Evolutionary conservation across 2,113 vertebrate species (phyloP).

Genomic region (Corythoichthys haematopterus): DNA sequence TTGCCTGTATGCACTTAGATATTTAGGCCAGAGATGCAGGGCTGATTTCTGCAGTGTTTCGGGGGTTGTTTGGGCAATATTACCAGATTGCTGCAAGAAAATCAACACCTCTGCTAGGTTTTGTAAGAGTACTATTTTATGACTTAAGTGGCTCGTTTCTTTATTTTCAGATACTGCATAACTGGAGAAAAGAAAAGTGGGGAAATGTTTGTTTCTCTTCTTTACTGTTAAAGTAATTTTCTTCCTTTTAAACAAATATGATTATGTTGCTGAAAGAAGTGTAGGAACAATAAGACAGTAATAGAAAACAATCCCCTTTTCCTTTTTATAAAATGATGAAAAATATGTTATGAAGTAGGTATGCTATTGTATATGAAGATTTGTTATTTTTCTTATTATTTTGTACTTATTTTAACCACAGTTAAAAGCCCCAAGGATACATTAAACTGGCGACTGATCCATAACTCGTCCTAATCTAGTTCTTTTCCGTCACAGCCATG

Average conservation of each 20-base stretch:
- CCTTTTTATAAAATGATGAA: background rate
- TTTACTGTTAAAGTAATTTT: too few species aligned
- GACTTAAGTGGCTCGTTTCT: background rate
- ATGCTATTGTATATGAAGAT: background rate
- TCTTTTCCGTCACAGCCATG: background rate
- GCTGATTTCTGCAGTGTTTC: conserved; percentile 17
- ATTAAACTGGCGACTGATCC: background rate
- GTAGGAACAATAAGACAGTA: background rate
- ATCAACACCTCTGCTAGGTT: background rate
- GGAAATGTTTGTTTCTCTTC: too few species aligned
- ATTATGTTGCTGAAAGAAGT: background rate
- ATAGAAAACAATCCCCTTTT: background rate
- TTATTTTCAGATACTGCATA: too few species aligned
- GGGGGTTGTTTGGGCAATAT: conserved; percentile 21
- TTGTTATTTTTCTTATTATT: background rate
- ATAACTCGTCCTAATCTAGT: background rate
- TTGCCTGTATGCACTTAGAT: conserved; percentile 26
- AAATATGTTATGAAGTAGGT: background rate
- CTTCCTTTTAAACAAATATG: too few species aligned
- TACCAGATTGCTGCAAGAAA: background rate
- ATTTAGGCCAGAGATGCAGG: conserved; percentile 48
- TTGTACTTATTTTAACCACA: background rate
- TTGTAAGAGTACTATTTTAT: background rate
- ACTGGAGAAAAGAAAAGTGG: too few species aligned
- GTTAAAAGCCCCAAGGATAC: background rate